Percentiles rank a stretch among this genome's conserved stretches.
These are phyloP conservation scores for Pseudomugil gertrudae DNA, from an alignment of 2,797 vertebrate genomes.

Conservation along the genomic window DNA sequence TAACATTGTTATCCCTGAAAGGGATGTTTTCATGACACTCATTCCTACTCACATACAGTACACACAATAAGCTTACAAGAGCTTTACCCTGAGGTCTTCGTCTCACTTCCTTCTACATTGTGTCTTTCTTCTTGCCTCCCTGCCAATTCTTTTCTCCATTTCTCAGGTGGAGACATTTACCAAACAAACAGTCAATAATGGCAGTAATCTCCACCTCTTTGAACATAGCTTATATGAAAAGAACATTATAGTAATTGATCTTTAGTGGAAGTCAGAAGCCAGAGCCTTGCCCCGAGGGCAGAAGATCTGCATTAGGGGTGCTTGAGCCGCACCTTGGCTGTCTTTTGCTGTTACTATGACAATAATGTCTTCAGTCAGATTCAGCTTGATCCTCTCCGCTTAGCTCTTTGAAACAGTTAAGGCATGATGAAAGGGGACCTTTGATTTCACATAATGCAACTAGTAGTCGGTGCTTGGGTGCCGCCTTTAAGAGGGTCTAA, in stretches of 20 bases:
- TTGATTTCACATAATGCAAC: conserved; percentile 74
- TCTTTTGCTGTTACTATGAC: conserved; percentile 71
- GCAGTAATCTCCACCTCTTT: conserved; percentile 61
- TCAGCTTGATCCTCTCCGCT: conserved; percentile 75
- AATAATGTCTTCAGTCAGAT: conserved; percentile 74
- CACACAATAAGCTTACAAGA: conserved; percentile 24
- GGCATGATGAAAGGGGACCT: conserved; percentile 75
- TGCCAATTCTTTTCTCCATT: conserved; percentile 45
- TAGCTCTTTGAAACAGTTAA: conserved; percentile 76
- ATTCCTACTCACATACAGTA: conserved; percentile 6
- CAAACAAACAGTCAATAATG: conserved; percentile 69
- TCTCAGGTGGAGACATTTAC: conserved; percentile 66
- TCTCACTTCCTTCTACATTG: conserved; percentile 41
- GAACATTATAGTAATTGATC: conserved; percentile 71
- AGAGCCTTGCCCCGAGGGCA: conserved; percentile 61
- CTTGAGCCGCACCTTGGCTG: conserved; percentile 70
- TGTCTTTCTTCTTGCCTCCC: conserved; percentile 42
- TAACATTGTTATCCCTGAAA: not conserved
- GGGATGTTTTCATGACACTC: conserved; percentile 31
- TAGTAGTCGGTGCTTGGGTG: conserved; percentile 67
- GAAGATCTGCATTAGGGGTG: conserved; percentile 44
- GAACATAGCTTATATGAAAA: conserved; percentile 65
- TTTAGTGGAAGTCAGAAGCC: conserved; percentile 65
- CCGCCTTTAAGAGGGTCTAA: conserved; percentile 69
- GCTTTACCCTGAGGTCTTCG: conserved; percentile 36